phyloP scores from a whole-genome alignment of 35 echinoderm and acorn worm genomes.

The Anneissia japonica region DNA sequence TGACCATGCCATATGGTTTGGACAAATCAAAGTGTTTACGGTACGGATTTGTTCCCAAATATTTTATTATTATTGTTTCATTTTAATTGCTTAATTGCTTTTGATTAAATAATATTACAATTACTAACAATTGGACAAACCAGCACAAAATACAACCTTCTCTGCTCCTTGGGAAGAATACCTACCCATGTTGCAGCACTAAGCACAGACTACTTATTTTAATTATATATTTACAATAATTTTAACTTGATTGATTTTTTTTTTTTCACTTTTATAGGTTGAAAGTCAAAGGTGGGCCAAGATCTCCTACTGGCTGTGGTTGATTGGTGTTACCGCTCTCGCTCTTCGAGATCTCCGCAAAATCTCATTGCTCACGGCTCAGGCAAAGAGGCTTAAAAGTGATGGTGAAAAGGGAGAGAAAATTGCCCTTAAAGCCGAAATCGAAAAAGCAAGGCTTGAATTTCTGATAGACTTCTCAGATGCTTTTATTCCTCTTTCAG shows the following conservation, averaged over 20 bases:
- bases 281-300: constrained; percentile 55
- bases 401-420: constrained; percentile 24
- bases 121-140: background rate
- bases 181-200: background rate
- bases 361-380: constrained; percentile 39
- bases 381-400: constrained; percentile 42
- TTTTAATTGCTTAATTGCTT: background rate
- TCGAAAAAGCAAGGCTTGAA: constrained; percentile 40
- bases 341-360: constrained; percentile 58
- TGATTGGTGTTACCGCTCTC: constrained; percentile 55
- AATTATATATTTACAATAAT: background rate
- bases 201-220: background rate
- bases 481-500: constrained; percentile 54
- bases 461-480: constrained; percentile 57
- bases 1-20: constrained; percentile 80
- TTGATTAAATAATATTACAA: background rate
- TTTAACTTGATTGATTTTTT: background rate
- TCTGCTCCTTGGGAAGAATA: background rate
- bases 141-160: background rate
- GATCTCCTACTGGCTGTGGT: constrained; percentile 59
- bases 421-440: constrained; percentile 16
- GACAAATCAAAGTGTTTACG: constrained; percentile 55
- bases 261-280: constrained; percentile 28
- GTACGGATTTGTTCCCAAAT: constrained; percentile 8
- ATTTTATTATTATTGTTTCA: background rate